Evolutionary conservation across 2,888 invertebrate species (phyloP).

Genomic region (Mesochorus sp.): DNA sequence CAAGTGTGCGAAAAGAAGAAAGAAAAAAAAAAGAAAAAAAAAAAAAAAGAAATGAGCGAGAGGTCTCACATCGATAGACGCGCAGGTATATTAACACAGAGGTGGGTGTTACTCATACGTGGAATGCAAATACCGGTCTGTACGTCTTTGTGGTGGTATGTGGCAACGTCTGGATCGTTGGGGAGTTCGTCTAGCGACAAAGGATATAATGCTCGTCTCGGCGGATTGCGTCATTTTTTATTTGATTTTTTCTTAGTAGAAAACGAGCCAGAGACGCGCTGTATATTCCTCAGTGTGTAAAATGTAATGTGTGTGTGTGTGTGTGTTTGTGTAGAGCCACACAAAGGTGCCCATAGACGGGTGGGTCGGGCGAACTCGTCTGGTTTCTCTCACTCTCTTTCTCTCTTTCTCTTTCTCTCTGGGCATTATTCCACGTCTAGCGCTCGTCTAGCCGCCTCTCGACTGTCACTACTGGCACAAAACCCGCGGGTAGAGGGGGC

Average conservation of each 20-base stretch:
- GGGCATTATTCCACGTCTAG: slow-evolving; percentile 74
- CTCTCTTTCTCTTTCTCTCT: no score
- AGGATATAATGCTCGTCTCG: slow-evolving; percentile 57
- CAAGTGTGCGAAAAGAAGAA: slow-evolving; percentile 24
- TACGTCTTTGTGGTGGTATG: slow-evolving; percentile 14
- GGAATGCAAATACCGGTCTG: not conserved
- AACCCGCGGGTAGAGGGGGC: slow-evolving; percentile 12
- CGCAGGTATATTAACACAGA: not conserved
- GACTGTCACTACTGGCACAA: slow-evolving; percentile 61
- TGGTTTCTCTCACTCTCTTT: no score
- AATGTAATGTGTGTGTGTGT: not conserved
- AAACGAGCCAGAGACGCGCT: not conserved
- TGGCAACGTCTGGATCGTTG: slow-evolving; percentile 9
- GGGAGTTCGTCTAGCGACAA: slow-evolving; percentile 67
- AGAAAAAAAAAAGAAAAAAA: not conserved
- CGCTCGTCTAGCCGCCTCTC: slow-evolving; percentile 77
- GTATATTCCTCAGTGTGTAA: not conserved
- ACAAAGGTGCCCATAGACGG: not conserved
- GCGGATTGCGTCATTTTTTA: slow-evolving; percentile 74
- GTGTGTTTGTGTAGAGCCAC: no score
- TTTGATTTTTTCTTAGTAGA: slow-evolving; percentile 5
- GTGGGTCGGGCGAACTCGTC: slow-evolving; percentile 42
- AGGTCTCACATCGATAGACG: not conserved
- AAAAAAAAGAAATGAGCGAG: not conserved
- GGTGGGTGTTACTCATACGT: not conserved